Conservation (phyloP, 2,797 vertebrate species). For the Eutrigla gurnardus region DNA sequence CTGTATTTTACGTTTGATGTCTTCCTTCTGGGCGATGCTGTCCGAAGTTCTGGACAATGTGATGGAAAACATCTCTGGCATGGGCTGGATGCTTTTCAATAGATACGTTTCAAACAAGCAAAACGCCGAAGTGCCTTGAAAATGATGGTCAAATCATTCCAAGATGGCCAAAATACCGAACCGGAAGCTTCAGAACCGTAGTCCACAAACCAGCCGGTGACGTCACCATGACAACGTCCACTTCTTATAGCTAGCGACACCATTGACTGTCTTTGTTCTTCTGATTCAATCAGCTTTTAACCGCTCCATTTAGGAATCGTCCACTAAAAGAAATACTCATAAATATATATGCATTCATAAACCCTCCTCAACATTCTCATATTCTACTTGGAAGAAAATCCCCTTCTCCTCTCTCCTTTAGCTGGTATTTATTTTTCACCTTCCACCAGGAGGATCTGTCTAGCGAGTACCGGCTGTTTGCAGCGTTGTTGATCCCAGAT, state of each 20-base stretch:
- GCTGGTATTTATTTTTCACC: neutral
- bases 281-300: no score
- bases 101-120: neutral
- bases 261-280: no score
- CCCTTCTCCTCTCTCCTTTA: neutral
- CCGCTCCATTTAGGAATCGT: no score
- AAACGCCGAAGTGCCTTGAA: neutral
- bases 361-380: neutral
- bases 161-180: no score
- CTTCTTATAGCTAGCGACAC: no score
- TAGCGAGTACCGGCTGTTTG: conserved; percentile 11
- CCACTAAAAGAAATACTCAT: no score
- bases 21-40: neutral
- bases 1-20: neutral
- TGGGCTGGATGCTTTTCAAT: neutral
- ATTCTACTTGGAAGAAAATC: conserved; percentile 11
- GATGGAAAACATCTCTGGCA: conserved; percentile 2
- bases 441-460: conserved; percentile 2
- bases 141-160: no score
- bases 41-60: neutral
- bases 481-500: conserved; percentile 24
- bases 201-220: no score
- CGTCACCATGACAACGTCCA: no score
- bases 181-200: no score
- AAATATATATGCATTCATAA: no score